phyloP scores from a whole-genome alignment of 2,888 invertebrate species.

The Mesoligia furuncula region DNA sequence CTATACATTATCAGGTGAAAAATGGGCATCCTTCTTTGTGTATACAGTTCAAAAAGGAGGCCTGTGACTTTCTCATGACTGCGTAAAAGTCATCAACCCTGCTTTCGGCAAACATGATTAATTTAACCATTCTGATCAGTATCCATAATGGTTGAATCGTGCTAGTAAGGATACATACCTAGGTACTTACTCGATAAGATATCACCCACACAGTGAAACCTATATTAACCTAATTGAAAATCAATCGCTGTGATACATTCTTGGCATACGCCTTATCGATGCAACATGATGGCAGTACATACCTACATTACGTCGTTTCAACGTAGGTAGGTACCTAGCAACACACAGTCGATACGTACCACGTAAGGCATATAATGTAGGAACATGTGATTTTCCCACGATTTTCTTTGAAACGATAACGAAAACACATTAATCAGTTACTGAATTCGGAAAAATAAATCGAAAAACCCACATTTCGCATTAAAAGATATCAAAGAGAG shows the following conservation, averaged over 20 bases:
- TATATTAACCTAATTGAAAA: conserved; percentile 28
- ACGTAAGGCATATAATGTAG: background rate
- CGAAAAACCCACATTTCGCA: conserved; percentile 43
- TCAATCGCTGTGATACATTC: conserved; percentile 1
- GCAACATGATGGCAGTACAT: background rate
- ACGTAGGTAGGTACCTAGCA: background rate
- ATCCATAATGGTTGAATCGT: background rate
- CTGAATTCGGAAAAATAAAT: conserved; percentile 48
- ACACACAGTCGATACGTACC: background rate
- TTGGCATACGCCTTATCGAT: conserved; percentile 12
- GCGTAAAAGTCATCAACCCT: too few relatives aligned
- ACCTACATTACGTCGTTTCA: background rate
- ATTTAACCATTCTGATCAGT: background rate
- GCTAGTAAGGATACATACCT: background rate
- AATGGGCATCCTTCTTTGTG: too few relatives aligned
- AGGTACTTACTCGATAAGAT: background rate
- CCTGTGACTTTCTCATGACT: too few relatives aligned
- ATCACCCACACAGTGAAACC: background rate
- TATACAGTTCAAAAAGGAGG: too few relatives aligned
- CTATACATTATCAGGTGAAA: too few relatives aligned
- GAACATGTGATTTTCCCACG: conserved; percentile 26
- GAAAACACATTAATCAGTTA: conserved; percentile 59
- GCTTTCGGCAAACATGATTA: too few relatives aligned
- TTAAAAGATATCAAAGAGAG: conserved; percentile 56
- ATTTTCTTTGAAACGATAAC: conserved; percentile 32